These are phyloP conservation scores for Nephrocerus scutellatus DNA, from an alignment of 2,888 invertebrate species.

Conservation along the genomic window DNA sequence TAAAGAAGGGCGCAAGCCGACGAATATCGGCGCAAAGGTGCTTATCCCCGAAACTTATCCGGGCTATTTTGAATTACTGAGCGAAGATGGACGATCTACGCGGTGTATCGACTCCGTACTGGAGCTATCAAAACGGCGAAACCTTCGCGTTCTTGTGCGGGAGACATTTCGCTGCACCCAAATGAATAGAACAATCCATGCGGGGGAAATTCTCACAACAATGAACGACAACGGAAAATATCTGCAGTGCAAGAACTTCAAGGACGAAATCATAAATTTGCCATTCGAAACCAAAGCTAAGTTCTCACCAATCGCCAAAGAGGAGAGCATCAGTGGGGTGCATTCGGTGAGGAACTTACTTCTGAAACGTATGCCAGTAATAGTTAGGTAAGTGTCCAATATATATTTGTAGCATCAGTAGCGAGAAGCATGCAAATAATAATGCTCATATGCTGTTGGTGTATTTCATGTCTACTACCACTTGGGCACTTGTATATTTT, in stretches of 20 bases:
- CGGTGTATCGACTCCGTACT: constrained; percentile 82
- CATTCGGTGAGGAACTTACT: constrained; percentile 84
- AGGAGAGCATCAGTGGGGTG: constrained; percentile 90
- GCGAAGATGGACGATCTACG: constrained; percentile 88
- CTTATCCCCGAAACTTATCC: constrained; percentile 85
- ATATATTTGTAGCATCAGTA: neutral
- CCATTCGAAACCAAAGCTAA: constrained; percentile 82
- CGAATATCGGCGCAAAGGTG: constrained; percentile 69
- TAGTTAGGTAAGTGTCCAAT: constrained; percentile 58
- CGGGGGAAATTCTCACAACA: constrained; percentile 76
- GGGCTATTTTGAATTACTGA: constrained; percentile 89
- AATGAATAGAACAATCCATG: constrained; percentile 58
- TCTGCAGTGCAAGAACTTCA: constrained; percentile 77
- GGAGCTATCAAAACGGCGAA: constrained; percentile 69
- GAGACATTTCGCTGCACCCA: constrained; percentile 48
- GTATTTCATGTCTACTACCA: neutral
- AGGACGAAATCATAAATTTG: constrained; percentile 75
- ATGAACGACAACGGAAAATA: constrained; percentile 69
- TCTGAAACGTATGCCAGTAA: constrained; percentile 83
- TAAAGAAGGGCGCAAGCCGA: constrained; percentile 77
- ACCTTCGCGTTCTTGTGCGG: constrained; percentile 45
- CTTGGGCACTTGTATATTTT: neutral
- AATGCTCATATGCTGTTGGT: neutral
- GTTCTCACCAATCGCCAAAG: constrained; percentile 86
- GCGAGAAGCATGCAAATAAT: neutral